Conservation (phyloP, 1,140 invertebrate genomes). For the Teleopsis dalmanni region DNA sequence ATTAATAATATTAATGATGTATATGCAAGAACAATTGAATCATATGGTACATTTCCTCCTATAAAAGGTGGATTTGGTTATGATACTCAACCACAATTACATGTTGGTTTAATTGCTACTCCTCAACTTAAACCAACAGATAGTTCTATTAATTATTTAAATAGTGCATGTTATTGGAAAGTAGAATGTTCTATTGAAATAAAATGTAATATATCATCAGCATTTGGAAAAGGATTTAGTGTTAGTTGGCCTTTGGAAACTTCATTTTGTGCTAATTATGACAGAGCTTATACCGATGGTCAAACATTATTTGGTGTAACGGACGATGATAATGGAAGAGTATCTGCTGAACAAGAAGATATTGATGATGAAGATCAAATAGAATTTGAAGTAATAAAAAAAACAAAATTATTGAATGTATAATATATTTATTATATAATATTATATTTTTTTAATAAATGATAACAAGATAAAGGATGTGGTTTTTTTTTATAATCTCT, state of each 20-base stretch:
- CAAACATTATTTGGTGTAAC: not conserved
- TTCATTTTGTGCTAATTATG: not conserved
- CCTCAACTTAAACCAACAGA: constrained; percentile 13
- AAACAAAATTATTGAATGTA: not conserved
- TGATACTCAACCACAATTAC: constrained; percentile 14
- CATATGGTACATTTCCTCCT: constrained; percentile 10
- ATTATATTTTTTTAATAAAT: constrained; percentile 1
- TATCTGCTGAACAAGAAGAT: not conserved
- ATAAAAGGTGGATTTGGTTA: constrained; percentile 6
- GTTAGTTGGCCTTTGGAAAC: not conserved
- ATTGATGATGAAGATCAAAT: not conserved
- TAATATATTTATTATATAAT: not conserved
- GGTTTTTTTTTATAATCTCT: constrained; percentile 2
- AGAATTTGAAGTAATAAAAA: constrained; percentile 1
- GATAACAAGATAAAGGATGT: not conserved
- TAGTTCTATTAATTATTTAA: constrained; percentile 1
- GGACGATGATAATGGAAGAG: not conserved
- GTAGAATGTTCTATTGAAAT: constrained; percentile 9
- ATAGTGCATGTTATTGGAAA: constrained; percentile 10
- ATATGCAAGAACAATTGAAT: constrained; percentile 9
- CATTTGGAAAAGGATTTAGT: constrained; percentile 10
- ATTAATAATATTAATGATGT: constrained; percentile 8
- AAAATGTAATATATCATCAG: constrained; percentile 9
- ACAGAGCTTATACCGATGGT: not conserved
- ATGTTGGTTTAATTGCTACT: constrained; percentile 15